Conservation (phyloP, 2,113 vertebrate species). For the Tachycineta bicolor region DNA sequence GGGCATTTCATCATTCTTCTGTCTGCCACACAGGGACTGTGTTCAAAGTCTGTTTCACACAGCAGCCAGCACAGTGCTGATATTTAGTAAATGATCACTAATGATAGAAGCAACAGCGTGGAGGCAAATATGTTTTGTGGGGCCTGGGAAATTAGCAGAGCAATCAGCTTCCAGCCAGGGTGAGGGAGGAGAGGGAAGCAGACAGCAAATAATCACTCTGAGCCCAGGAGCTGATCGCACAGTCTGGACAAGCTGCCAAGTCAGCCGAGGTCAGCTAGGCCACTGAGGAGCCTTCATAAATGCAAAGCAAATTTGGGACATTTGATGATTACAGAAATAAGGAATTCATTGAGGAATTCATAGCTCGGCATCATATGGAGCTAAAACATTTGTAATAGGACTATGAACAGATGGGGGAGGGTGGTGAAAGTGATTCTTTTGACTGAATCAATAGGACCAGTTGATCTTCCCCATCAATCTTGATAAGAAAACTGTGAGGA, state of each 20-base stretch:
- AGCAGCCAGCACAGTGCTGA: neutral
- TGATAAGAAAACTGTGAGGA: neutral
- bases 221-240: neutral
- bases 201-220: neutral
- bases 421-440: neutral
- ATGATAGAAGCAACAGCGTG: neutral
- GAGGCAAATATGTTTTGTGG: conserved; percentile 8
- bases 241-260: neutral
- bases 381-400: neutral
- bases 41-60: neutral
- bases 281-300: neutral
- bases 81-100: conserved; percentile 33
- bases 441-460: neutral
- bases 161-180: neutral
- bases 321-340: neutral
- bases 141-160: conserved; percentile 16
- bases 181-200: neutral
- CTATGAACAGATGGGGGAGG: neutral
- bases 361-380: neutral
- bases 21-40: neutral
- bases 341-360: neutral
- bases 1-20: neutral
- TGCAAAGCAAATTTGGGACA: neutral
- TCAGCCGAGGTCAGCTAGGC: neutral
- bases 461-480: conserved; percentile 14